Conservation (phyloP, 2,113 vertebrate genomes). For the Lepisosteus osseus region DNA sequence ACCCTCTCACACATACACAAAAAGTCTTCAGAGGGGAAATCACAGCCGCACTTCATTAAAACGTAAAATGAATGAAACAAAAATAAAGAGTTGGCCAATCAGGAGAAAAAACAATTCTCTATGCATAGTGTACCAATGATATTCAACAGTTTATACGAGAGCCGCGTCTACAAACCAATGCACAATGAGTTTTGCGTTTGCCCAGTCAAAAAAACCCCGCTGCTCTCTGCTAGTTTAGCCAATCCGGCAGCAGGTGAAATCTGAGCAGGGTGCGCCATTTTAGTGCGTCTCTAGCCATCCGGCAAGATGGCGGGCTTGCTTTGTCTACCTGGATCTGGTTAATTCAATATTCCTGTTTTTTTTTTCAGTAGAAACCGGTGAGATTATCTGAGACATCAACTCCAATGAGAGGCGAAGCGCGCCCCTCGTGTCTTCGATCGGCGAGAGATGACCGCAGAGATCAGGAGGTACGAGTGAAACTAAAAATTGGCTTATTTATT, state of each 20-base stretch:
- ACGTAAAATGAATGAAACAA: too few species aligned
- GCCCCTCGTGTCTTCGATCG: conserved; percentile 21
- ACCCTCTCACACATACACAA: too few species aligned
- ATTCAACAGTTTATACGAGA: too few species aligned
- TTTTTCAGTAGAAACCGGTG: conserved; percentile 28
- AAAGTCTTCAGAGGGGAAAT: too few species aligned
- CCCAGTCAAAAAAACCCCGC: conserved; percentile 55
- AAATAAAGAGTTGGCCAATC: too few species aligned
- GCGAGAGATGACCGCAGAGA: conserved; percentile 66
- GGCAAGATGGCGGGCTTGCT: conserved; percentile 84
- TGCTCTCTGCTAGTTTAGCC: conserved; percentile 38
- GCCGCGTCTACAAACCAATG: too few species aligned
- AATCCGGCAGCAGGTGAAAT: conserved; percentile 58
- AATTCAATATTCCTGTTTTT: conserved; percentile 48
- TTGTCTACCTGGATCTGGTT: conserved; percentile 62
- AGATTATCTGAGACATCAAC: conserved; percentile 1
- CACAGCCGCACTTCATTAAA: too few species aligned
- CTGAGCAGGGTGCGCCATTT: conserved; percentile 77
- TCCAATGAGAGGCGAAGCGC: conserved; percentile 21
- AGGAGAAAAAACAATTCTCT: too few species aligned
- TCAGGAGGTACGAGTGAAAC: conserved; percentile 62
- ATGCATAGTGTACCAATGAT: too few species aligned
- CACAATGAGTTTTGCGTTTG: neutral
- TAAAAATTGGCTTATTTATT: neutral
- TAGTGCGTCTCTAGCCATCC: conserved; percentile 72